Base-by-base conservation (phyloP, 2,888 invertebrate genomes). In the Dorcus hopei region DNA sequence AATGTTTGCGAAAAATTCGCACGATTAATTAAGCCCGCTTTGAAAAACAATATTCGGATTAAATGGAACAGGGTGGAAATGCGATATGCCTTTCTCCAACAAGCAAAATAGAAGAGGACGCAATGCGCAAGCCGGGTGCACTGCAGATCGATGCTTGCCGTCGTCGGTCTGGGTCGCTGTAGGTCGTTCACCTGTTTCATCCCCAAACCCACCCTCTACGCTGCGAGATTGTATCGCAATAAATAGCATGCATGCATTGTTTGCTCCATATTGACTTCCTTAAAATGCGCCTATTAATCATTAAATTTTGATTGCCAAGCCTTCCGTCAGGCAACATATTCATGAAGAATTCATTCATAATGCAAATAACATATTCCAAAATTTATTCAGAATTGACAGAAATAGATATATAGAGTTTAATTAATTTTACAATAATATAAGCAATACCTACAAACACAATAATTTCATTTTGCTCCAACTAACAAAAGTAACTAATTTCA, bases 81-180 rank as follows among this genome's bases (percentile, higher is more conserved):
- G 65, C 61, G 57, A 58, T 55, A 58, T 60, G 56, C 61, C 62
- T 54, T 50, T 41, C 11, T 50, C 40, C 51, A 57, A 53, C 53
- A 53, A 61, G 59, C 59, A 60, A 62, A 59, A 59, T 50, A 60
- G 63, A 65, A 50, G 62, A 45, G 45, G 45, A 45, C 71, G 71
- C 72, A 72, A 64, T 69, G 71, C 70, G 71, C 70, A 69, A 68
- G 70, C 72, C 72, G 74, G 71, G 72, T 74, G 74, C 75, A 75
- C 70, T 69, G 69, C 63, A 71, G 73, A 74, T 73, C 73, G 72
- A 74, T 73, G 49, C 49, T 40, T 54, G 53, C 72, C 74, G 74
- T 70, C 72, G 70, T 71, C 75, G 75, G 76, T 75, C 75, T 76
- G 75, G 76, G 76, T 76, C 74, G 75, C 69, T 70, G 59, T 61